A percentile compares a stretch with the other conserved stretches of the same genome.
phyloP scores from a whole-genome alignment of 2,113 vertebrate species.

The Eonycteris spelaea region DNA sequence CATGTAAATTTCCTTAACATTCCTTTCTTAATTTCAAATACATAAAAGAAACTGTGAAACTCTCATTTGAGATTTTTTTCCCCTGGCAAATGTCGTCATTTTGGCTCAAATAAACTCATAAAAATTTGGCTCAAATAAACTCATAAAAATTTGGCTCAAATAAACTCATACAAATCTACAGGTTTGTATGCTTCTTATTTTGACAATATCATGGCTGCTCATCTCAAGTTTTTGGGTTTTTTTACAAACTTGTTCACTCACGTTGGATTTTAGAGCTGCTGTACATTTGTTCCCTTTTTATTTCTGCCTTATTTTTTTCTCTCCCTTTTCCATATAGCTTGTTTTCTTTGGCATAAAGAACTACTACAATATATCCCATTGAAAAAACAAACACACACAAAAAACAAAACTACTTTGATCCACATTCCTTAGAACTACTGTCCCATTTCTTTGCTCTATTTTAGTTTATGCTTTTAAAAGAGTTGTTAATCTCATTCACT shows the following conservation, averaged over 20 bases:
- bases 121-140: too few species aligned
- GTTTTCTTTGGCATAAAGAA: neutral
- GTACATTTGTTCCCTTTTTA: accelerated
- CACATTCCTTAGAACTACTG: neutral
- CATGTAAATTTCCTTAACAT: too few species aligned
- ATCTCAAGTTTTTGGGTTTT: neutral
- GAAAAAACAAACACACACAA: neutral
- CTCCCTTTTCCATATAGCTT: neutral
- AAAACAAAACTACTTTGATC: neutral
- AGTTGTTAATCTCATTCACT: neutral
- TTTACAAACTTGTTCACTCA: too few species aligned
- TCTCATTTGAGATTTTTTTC: too few species aligned
- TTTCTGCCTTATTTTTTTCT: neutral
- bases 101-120: too few species aligned
- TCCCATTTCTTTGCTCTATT: neutral
- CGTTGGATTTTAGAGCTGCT: neutral
- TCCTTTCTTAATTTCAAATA: too few species aligned
- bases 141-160: too few species aligned
- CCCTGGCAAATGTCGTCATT: too few species aligned
- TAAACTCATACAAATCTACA: too few species aligned
- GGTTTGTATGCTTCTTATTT: too few species aligned
- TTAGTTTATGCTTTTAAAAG: neutral
- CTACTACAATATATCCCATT: neutral
- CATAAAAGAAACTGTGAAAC: too few species aligned
- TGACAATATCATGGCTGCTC: neutral